Evolutionary conservation across 2,113 vertebrate species (phyloP).

Genomic region (Trichomycterus rosablanca): DNA sequence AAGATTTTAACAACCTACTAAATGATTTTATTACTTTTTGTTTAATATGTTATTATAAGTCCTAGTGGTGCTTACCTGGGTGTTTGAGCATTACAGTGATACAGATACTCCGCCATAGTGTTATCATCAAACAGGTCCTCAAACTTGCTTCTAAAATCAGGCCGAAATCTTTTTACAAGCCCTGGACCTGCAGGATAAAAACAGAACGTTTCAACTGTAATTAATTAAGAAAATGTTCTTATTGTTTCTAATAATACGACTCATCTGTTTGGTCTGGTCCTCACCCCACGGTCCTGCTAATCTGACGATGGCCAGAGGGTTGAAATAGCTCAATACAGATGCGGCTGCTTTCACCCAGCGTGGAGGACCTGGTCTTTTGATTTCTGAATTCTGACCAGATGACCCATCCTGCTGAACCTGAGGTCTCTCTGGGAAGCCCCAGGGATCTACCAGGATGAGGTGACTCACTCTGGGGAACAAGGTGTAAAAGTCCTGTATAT

Average conservation of each 20-base stretch:
- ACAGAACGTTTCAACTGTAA: not conserved
- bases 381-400: conserved; percentile 32
- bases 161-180: conserved; percentile 81
- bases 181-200: conserved; percentile 70
- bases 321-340: conserved; percentile 75
- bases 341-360: conserved; percentile 77
- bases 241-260: too few species aligned
- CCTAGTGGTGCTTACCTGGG: conserved; percentile 78
- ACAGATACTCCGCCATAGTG: conserved; percentile 87
- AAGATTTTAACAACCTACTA: too few species aligned
- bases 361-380: conserved; percentile 57
- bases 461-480: conserved; percentile 75
- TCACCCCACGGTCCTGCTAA: conserved; percentile 86
- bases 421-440: conserved; percentile 80
- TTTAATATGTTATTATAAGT: too few species aligned
- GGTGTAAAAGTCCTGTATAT: too few species aligned
- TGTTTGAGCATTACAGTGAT: conserved; percentile 87
- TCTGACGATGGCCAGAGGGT: conserved; percentile 85
- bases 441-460: conserved; percentile 85
- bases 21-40: too few species aligned
- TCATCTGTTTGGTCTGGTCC: not conserved
- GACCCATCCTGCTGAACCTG: conserved; percentile 54
- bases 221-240: too few species aligned
- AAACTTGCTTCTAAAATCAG: conserved; percentile 85
- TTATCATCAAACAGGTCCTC: conserved; percentile 85